Conservation (phyloP, 1,140 invertebrate genomes). For the Apis laboriosa region DNA sequence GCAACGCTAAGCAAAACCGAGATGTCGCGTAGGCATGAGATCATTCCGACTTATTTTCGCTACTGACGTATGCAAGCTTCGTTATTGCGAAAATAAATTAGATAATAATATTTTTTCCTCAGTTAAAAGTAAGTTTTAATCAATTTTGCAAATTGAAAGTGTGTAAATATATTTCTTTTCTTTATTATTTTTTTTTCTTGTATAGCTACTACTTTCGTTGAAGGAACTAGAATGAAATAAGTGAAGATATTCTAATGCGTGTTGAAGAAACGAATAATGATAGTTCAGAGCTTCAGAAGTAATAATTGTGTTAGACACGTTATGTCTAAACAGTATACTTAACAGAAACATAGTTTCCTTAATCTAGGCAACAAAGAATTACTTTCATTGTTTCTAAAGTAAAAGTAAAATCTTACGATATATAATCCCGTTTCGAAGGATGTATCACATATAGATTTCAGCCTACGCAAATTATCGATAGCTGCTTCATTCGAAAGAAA, state of each 20-base stretch:
- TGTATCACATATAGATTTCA: background rate
- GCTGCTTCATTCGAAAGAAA: background rate
- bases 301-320: background rate
- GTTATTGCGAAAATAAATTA: background rate
- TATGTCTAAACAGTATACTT: background rate
- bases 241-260: background rate
- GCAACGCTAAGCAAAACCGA: slow-evolving; percentile 5
- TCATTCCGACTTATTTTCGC: slow-evolving; percentile 7
- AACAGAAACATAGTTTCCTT: slow-evolving; percentile 24
- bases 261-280: too few species aligned
- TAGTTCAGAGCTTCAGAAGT: background rate
- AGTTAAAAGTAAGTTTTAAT: too few species aligned
- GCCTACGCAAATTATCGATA: background rate
- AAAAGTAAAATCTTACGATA: background rate
- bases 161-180: too few species aligned
- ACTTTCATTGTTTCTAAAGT: slow-evolving; percentile 18
- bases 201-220: background rate
- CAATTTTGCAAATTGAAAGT: too few species aligned
- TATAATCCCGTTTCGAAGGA: slow-evolving; percentile 23
- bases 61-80: background rate
- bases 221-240: background rate
- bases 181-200: background rate
- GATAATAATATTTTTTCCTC: too few species aligned
- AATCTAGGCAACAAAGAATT: slow-evolving; percentile 11
- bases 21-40: slow-evolving; percentile 38